Base-by-base conservation (phyloP, 2,797 vertebrate genomes). In the Orientallactaga sibirica region DNA sequence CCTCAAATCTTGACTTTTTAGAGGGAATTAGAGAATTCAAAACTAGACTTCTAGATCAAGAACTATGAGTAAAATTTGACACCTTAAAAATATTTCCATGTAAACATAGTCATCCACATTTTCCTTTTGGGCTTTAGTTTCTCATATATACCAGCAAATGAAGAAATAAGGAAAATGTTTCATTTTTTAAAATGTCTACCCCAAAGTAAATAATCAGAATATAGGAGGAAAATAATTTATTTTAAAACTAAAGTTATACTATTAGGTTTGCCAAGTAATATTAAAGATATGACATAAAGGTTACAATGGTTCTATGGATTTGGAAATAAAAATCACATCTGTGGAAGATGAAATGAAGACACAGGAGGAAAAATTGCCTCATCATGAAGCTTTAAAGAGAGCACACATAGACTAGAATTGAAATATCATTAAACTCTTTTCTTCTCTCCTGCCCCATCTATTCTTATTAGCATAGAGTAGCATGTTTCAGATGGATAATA, bases 1-100 rank as follows among this genome's bases (percentile, higher is more conserved):
- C 41, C 22, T 67, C 27, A 73, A 76, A 68, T 81, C 75, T 92
- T 71, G 76, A 73, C 52, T 92, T 92, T 92, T 92, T 92, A 80
- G 25, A 88, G 11, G 4, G 41, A 81, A 7, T 85, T 7, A 84
- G 20, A 84, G 9, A 62, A 86, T 20, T 20, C 68, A 15, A 94
- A 88, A 91, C 33, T 81, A 71, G 43, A 52, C 77, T 58, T 61
- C 70, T 18, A 73, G 66, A 76, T 90, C 22, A 92, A 12, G 25
- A n/a, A 79, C n/a, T 43, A 3, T 78, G 64, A 86, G 16, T 29
- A 66, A 27, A 92, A 92, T 71, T 58, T 79, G 55, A 74, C 12
- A 87, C 14, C 85, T 58, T 92, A 77, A n/a, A 70, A 93, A 52
- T 43, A 58, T 85, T 82, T 85, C 52, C 20, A 83, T 73, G 29